Evolutionary conservation across 1,140 invertebrate genomes (phyloP).

Genomic region (Hetaerina americana): DNA sequence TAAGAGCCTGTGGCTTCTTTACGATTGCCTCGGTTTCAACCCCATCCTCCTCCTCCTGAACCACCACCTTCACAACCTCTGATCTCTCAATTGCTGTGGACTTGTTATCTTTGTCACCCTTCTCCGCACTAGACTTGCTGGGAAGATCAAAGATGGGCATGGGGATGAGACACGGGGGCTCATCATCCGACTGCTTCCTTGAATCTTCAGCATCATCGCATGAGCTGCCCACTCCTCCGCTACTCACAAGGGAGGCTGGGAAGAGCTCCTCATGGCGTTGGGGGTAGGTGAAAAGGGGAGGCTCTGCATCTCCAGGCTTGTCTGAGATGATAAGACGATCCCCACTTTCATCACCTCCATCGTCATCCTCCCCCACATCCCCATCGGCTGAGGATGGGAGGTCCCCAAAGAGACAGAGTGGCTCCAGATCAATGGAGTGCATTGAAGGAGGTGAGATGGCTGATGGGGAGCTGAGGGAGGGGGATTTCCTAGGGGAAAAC

Average conservation of each 20-base stretch:
- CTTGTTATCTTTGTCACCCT: background rate
- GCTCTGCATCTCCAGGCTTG: slow-evolving; percentile 38
- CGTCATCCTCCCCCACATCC: slow-evolving; percentile 21
- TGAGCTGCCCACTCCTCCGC: background rate
- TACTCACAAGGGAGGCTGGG: slow-evolving; percentile 19
- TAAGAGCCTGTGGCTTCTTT: background rate
- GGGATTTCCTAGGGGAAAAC: background rate
- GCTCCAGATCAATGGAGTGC: background rate
- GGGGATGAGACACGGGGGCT: background rate
- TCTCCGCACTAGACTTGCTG: background rate
- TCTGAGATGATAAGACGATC: slow-evolving; percentile 39
- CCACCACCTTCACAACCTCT: background rate
- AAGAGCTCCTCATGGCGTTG: slow-evolving; percentile 36
- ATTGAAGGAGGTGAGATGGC: background rate
- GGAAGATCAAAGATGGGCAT: background rate
- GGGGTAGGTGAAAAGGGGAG: slow-evolving; percentile 33
- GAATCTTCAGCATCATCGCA: background rate
- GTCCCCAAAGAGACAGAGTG: slow-evolving; percentile 25
- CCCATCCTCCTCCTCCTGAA: background rate
- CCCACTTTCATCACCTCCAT: slow-evolving; percentile 33
- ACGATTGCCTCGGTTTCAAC: background rate
- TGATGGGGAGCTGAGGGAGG: background rate
- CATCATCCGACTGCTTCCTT: background rate
- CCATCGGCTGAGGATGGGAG: slow-evolving; percentile 17
- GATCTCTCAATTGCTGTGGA: background rate